phyloP scores from a whole-genome alignment of 1,140 invertebrate genomes.

The Anoplolepis gracilipes region DNA sequence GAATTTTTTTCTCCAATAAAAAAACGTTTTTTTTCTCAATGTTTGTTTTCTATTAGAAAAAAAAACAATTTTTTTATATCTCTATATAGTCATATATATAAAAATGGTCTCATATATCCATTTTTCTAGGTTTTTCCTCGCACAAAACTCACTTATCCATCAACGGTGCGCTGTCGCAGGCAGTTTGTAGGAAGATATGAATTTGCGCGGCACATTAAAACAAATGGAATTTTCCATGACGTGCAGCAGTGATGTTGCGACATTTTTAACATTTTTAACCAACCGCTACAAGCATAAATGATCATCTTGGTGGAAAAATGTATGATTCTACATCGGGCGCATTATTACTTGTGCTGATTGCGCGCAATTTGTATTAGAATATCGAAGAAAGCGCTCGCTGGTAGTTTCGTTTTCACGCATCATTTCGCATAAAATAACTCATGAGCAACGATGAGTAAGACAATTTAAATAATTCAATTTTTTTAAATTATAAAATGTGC shows the following conservation, averaged over 20 bases:
- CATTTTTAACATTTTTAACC: conserved; percentile 16
- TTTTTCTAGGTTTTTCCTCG: conserved; percentile 1
- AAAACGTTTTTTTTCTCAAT: too few relatives aligned
- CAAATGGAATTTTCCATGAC: conserved; percentile 57
- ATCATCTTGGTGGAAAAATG: conserved; percentile 29
- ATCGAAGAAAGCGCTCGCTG: not conserved
- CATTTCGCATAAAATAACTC: not conserved
- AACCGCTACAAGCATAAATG: not conserved
- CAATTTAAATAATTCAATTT: conserved; percentile 10
- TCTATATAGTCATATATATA: conserved; percentile 9
- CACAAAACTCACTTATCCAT: not conserved
- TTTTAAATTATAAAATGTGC: not conserved
- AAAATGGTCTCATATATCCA: not conserved
- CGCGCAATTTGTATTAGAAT: conserved; percentile 6
- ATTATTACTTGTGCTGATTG: conserved; percentile 13
- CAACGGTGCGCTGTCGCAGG: not conserved
- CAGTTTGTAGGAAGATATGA: conserved; percentile 39
- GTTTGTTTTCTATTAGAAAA: too few relatives aligned
- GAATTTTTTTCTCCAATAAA: too few relatives aligned
- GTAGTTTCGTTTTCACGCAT: not conserved
- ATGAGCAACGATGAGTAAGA: not conserved
- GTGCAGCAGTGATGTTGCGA: not conserved
- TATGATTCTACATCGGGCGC: not conserved
- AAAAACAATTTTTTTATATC: too few relatives aligned
- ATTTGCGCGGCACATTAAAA: conserved; percentile 50